phyloP scores from a whole-genome alignment of 2,888 invertebrate genomes.

The Diachrysia chrysitis region DNA sequence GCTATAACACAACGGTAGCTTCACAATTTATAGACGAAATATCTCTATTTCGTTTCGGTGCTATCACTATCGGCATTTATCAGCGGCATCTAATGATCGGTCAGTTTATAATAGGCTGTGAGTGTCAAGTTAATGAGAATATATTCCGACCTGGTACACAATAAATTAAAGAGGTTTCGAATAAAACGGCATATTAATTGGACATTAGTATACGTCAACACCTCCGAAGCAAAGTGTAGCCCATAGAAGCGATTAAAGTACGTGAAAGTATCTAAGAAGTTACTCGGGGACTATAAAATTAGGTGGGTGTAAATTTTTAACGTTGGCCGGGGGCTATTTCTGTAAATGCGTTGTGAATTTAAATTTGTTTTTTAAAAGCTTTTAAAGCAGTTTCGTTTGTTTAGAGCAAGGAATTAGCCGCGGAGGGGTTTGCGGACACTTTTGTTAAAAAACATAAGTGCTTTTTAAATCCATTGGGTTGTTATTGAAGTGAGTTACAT shows the following conservation, averaged over 20 bases:
- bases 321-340: constrained; percentile 66
- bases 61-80: constrained; percentile 76
- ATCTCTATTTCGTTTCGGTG: constrained; percentile 80
- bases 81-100: constrained; percentile 82
- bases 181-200: constrained; percentile 87
- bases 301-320: constrained; percentile 76
- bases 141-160: constrained; percentile 80
- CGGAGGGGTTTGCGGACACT: constrained; percentile 25
- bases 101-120: constrained; percentile 82
- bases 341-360: constrained; percentile 68
- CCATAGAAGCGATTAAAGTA: constrained; percentile 66
- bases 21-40: constrained; percentile 74
- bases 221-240: constrained; percentile 69
- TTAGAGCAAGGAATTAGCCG: constrained; percentile 54
- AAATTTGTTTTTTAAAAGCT: constrained; percentile 68
- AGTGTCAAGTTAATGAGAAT: constrained; percentile 88
- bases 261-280: constrained; percentile 71
- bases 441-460: constrained; percentile 14
- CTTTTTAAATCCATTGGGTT: constrained; percentile 25
- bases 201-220: constrained; percentile 85
- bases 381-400: constrained; percentile 60
- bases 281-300: constrained; percentile 73
- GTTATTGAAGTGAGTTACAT: background rate
- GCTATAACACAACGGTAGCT: constrained; percentile 70
- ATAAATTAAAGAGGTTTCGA: constrained; percentile 84